phyloP scores from a whole-genome alignment of 2,888 invertebrate species.

The Scaptomyza reducta region DNA sequence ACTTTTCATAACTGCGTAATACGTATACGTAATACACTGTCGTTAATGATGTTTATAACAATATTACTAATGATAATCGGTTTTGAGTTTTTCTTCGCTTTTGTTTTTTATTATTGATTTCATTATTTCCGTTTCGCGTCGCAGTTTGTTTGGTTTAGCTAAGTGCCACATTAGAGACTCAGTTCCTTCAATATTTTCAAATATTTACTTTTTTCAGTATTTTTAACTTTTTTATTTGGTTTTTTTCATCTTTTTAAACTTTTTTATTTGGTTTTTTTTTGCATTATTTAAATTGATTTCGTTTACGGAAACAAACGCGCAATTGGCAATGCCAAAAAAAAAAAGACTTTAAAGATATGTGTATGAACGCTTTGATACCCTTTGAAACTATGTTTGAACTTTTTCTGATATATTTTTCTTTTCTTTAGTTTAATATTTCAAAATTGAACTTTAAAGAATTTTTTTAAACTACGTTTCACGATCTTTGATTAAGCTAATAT shows the following conservation, averaged over 20 bases:
- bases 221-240: background rate
- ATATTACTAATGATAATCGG: conserved; percentile 37
- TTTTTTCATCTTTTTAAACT: too few relatives aligned
- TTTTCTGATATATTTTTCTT: background rate
- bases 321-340: conserved; percentile 56
- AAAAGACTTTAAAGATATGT: conserved; percentile 16
- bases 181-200: conserved; percentile 13
- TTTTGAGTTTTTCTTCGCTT: conserved; percentile 62
- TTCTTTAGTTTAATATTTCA: too few relatives aligned
- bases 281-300: conserved; percentile 74
- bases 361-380: conserved; percentile 13
- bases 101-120: background rate
- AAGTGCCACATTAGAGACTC: conserved; percentile 65
- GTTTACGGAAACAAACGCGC: conserved; percentile 73
- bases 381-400: background rate
- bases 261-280: conserved; percentile 15
- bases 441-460: too few relatives aligned
- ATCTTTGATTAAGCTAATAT: background rate
- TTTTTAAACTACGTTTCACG: too few relatives aligned
- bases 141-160: conserved; percentile 77
- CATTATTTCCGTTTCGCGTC: conserved; percentile 49
- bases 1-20: conserved; percentile 66
- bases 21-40: conserved; percentile 38
- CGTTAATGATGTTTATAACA: conserved; percentile 26
- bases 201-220: conserved; percentile 15